A percentile compares a stretch with the other conserved stretches of the same genome.
Evolutionary conservation across 2,113 vertebrate genomes (phyloP).

Genomic region (zebrafish (Danio rerio)): GRCz12tu NC_133176.1:34805501-34806000

Average conservation of each 20-base stretch:
- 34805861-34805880: background rate
- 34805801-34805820: background rate
- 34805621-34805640: background rate
- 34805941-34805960: background rate
- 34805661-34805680: slow-evolving; percentile 13
- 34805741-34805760: background rate
- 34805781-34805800: background rate
- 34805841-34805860: background rate
- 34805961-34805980: background rate
- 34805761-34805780: background rate
- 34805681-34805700: background rate
- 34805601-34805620: background rate
- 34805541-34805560: background rate
- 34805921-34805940: background rate
- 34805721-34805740: slow-evolving; percentile 24
- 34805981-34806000: background rate
- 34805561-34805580: background rate
- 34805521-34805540: background rate
- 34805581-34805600: background rate
- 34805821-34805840: background rate
- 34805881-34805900: background rate
- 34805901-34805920: background rate
- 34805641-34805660: background rate
- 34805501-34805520: background rate
- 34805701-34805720: slow-evolving; percentile 1